A percentile compares a stretch with the other conserved stretches of the same genome.
Conservation (phyloP, 2,888 invertebrate genomes). For the Glyphotaelius pellucidus region DNA sequence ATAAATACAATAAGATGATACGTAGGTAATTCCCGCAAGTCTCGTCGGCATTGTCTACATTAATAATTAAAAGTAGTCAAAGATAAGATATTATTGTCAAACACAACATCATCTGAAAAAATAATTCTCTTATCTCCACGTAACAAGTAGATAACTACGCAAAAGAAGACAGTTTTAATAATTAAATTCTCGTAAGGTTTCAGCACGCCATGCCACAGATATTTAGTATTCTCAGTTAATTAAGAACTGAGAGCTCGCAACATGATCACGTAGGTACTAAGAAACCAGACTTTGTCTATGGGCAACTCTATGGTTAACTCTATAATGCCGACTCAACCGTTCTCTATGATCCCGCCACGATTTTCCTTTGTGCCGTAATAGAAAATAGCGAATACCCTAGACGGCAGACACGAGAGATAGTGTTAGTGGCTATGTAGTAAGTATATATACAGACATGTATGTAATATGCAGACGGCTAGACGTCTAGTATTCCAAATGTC, state of each 20-base stretch:
- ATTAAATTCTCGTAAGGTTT: not conserved
- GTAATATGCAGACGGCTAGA: not conserved
- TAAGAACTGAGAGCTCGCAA: not conserved
- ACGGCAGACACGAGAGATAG: not conserved
- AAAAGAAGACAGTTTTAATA: not conserved
- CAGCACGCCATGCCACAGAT: not conserved
- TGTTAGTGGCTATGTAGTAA: not conserved
- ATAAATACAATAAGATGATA: not conserved
- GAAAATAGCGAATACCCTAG: not conserved
- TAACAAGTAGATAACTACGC: not conserved
- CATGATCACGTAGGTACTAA: not conserved
- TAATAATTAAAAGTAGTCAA: not conserved
- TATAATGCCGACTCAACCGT: not conserved
- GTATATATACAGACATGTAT: not conserved
- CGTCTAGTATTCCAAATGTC: not conserved
- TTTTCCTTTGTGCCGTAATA: not conserved
- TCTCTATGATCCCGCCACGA: not conserved
- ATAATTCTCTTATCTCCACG: not conserved
- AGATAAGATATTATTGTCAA: not conserved
- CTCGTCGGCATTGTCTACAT: not conserved
- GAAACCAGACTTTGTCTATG: not conserved
- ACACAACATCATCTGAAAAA: not conserved
- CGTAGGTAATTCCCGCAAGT: not conserved
- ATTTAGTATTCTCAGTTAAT: not conserved
- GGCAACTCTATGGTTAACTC: not conserved